Evolutionary conservation across 2,888 invertebrate species (phyloP).

Genomic region (Drosophila birchii): DNA sequence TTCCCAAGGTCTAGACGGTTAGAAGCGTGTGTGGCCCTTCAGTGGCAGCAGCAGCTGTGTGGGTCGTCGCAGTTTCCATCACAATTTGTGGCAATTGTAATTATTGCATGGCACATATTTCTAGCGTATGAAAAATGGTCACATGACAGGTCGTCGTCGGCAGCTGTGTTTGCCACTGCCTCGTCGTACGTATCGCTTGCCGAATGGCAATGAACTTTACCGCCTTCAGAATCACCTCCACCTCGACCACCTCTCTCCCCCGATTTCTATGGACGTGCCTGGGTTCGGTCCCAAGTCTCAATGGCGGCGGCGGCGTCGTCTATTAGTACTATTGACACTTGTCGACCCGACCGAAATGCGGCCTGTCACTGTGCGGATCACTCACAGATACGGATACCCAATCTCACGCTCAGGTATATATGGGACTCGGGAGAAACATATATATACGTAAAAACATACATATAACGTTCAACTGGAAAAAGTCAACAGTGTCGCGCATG

Average conservation of each 20-base stretch:
- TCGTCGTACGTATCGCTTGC: constrained; percentile 19
- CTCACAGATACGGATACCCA: constrained; percentile 46
- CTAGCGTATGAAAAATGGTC: constrained; percentile 65
- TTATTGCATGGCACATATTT: constrained; percentile 11
- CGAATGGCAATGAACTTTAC: constrained; percentile 82
- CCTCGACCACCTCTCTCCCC: neutral
- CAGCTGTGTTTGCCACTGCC: constrained; percentile 71
- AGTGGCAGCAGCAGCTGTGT: constrained; percentile 56
- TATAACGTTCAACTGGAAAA: constrained; percentile 60
- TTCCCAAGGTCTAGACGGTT: constrained; percentile 57
- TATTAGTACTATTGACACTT: constrained; percentile 83
- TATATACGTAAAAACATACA: constrained; percentile 1
- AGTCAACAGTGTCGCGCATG: constrained; percentile 74
- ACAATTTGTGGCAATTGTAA: constrained; percentile 32
- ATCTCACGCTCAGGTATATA: constrained; percentile 37
- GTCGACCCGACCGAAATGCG: constrained; percentile 70
- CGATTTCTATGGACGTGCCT: constrained; percentile 43
- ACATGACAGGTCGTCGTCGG: constrained; percentile 59
- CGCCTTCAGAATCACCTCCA: constrained; percentile 52
- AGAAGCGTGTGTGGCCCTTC: constrained; percentile 40
- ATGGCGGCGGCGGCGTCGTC: constrained; percentile 48
- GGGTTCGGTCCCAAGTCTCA: constrained; percentile 47
- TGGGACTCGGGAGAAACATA: constrained; percentile 10
- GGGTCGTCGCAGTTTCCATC: constrained; percentile 11
- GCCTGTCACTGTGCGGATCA: constrained; percentile 73